These are phyloP conservation scores for Calameuta pallipes DNA, from an alignment of 2,888 invertebrate genomes.

Conservation along the genomic window DNA sequence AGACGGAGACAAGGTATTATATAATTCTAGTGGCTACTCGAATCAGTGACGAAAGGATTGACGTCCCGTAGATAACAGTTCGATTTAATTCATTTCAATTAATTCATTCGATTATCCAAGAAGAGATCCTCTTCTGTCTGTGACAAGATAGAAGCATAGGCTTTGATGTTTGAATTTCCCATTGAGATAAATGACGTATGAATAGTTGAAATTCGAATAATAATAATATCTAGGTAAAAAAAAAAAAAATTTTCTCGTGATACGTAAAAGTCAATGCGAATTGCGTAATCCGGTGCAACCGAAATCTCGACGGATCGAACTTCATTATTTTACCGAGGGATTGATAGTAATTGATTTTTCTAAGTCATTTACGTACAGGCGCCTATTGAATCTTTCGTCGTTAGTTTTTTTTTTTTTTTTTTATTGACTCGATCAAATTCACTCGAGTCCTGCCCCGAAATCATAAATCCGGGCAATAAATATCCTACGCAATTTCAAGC, in stretches of 20 bases:
- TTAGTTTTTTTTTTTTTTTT: neutral
- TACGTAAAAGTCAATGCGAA: too few species aligned
- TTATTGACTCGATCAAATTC: neutral
- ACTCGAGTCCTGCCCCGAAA: too few species aligned
- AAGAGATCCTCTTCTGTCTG: neutral
- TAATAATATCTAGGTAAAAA: neutral
- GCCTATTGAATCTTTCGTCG: neutral
- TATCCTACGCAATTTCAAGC: too few species aligned
- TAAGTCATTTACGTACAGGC: neutral
- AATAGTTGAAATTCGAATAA: neutral
- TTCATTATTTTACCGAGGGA: neutral
- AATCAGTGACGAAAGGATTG: neutral
- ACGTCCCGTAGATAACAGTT: neutral
- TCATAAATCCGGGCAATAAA: too few species aligned
- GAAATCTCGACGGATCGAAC: neutral
- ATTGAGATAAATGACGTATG: too few species aligned
- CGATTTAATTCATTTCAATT: neutral
- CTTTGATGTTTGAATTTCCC: neutral
- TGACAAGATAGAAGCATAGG: neutral
- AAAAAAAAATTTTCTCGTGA: neutral
- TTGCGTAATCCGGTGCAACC: too few species aligned
- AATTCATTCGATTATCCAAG: neutral
- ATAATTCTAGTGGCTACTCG: neutral
- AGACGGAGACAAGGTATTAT: neutral
- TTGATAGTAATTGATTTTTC: neutral